Conservation (phyloP, 2,888 invertebrate species). For the Lacanobia wlatinum region DNA sequence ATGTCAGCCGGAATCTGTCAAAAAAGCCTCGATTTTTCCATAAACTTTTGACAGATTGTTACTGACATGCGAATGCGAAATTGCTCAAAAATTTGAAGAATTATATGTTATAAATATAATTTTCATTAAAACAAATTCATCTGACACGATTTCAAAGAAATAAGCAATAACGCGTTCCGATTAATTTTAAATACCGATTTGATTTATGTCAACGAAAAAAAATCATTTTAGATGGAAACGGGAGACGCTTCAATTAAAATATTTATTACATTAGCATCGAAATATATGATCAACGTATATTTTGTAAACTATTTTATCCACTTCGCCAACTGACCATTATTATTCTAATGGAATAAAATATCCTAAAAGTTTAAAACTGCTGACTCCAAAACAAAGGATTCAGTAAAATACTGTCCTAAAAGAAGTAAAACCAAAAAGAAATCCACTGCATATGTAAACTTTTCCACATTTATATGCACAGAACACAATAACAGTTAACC, state of each 20-base stretch:
- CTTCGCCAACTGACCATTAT: too few relatives aligned
- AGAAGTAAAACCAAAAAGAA: constrained; percentile 18
- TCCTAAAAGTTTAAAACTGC: neutral
- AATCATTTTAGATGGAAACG: neutral
- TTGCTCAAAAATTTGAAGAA: too few relatives aligned
- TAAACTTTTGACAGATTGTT: too few relatives aligned
- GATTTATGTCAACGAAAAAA: constrained; percentile 3
- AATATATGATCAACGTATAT: neutral
- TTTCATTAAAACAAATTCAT: constrained; percentile 12
- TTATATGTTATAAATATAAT: neutral
- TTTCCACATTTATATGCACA: constrained; percentile 20
- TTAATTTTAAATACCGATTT: constrained; percentile 13
- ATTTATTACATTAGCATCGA: neutral
- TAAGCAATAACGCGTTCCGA: neutral
- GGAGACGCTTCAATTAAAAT: neutral
- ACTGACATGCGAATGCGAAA: too few relatives aligned
- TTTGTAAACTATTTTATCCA: neutral
- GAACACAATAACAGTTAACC: constrained; percentile 24
- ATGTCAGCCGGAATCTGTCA: too few relatives aligned
- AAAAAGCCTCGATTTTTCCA: too few relatives aligned
- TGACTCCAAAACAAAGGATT: constrained; percentile 6
- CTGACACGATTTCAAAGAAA: constrained; percentile 1
- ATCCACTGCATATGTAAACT: constrained; percentile 18
- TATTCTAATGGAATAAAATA: neutral
- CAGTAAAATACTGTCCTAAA: constrained; percentile 16